Evolutionary conservation across 2,113 vertebrate species (phyloP), one percentile per base, ranked within the genome.

Genomic region (Lampris megalopsis): DNA sequence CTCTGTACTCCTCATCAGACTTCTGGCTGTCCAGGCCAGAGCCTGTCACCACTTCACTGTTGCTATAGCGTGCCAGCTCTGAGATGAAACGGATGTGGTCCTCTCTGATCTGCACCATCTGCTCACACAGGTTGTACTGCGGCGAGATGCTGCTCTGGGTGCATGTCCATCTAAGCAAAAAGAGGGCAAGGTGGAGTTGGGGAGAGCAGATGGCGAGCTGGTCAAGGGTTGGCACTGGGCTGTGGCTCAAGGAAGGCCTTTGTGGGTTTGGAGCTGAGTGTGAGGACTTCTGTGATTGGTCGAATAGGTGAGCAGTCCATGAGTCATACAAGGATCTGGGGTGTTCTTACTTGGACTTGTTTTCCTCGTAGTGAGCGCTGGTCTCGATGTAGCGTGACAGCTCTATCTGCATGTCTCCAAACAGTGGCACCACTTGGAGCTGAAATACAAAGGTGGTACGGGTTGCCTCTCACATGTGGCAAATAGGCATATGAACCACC

Each of bases 31-130:
- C 98, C 90, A 99, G 93, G 7, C 98, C 98, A 0, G 98, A 99
- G 81, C 98, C 98, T 0, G 98, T 99, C 89, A 99, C 98, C 88
- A 99, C 98, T 91, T 99, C 98, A 0, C 98, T 99, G 95, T 99
- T 99, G 93, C 98, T 99, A 93, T 99, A 99, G 88, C 98, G 98
- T 5, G 98, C 98, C 0, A 99, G 95, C 88, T 99, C 98, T 0
- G 98, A 99, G 93, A 99, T 99, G 94, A 99, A 99, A 62, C 98
- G 98, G 89, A 99, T 99, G 92, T 99, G 98, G 91, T 99, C 98
- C 0, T 99, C 98, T 9, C 98, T 95, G 88, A 99, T 99, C 94
- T 98, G 97, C 50, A 98, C 97, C 98, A 99, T 99, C 94, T 99
- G 98, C 94, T 99, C 98, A 6, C 98, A 99, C 87, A 99, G 96